Percentiles rank a stretch among this genome's conserved stretches.
phyloP scores from a whole-genome alignment of 2,888 invertebrate species.

The Torymus auratus region DNA sequence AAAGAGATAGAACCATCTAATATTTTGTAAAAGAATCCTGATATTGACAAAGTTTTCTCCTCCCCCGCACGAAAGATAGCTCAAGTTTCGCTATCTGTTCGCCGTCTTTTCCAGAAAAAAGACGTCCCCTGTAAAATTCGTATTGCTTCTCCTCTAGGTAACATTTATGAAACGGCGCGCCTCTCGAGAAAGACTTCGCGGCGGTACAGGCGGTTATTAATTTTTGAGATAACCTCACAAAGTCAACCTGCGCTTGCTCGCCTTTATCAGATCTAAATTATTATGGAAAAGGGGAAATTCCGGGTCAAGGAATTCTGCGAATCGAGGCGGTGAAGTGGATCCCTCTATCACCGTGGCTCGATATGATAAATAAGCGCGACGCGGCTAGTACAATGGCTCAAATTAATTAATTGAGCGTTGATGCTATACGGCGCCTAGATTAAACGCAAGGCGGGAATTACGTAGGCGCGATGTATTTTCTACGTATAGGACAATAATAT shows the following conservation, averaged over 20 bases:
- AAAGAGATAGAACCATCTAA: too few species aligned
- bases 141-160: too few species aligned
- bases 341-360: conserved; percentile 45
- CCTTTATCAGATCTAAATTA: conserved; percentile 23
- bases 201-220: conserved; percentile 1
- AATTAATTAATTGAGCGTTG: conserved; percentile 28
- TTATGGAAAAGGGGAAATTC: conserved; percentile 23
- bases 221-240: neutral
- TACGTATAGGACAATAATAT: too few species aligned
- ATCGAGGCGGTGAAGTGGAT: conserved; percentile 9
- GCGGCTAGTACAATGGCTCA: neutral
- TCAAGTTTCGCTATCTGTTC: neutral
- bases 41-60: conserved; percentile 10
- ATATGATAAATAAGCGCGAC: conserved; percentile 46
- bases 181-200: too few species aligned
- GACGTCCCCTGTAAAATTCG: too few species aligned
- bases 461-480: too few species aligned
- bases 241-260: too few species aligned
- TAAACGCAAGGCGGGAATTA: too few species aligned
- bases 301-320: conserved; percentile 49
- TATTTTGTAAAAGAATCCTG: conserved; percentile 4
- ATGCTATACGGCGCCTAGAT: neutral
- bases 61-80: neutral
- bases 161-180: too few species aligned
- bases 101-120: too few species aligned